Conservation (phyloP, 2,797 vertebrate genomes). For the Protosalanx chinensis region DNA sequence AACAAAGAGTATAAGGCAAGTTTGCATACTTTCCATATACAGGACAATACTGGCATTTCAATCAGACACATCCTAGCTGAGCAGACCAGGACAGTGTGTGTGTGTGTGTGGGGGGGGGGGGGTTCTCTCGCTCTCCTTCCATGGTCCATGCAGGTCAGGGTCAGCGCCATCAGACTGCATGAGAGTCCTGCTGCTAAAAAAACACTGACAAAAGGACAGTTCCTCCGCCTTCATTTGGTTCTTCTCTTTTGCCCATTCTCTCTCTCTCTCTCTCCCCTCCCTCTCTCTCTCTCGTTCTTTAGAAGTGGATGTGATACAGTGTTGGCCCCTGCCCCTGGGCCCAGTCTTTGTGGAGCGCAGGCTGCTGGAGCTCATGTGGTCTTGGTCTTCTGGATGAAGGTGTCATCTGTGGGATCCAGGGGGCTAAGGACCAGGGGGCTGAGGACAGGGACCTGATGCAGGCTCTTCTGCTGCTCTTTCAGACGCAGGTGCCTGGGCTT, state of each 20-base stretch:
- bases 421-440: constrained; percentile 66
- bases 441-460: constrained; percentile 41
- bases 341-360: constrained; percentile 22
- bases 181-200: constrained; percentile 5
- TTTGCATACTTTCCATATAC: constrained; percentile 48
- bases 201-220: constrained; percentile 6
- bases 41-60: constrained; percentile 35
- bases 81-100: not conserved
- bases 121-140: not conserved
- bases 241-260: not conserved
- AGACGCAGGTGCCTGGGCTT: constrained; percentile 78
- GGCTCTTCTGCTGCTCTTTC: constrained; percentile 57
- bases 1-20: constrained; percentile 81
- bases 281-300: constrained; percentile 31
- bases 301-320: constrained; percentile 31
- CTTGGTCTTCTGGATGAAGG: constrained; percentile 75
- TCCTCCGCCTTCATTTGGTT: not conserved
- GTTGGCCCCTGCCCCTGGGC: constrained; percentile 28
- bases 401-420: constrained; percentile 71
- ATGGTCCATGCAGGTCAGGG: constrained; percentile 6
- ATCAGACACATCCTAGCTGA: constrained; percentile 15
- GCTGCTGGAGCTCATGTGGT: constrained; percentile 56
- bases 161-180: constrained; percentile 20
- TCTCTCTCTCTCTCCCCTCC: constrained; percentile 2
- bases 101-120: not conserved